These are phyloP conservation scores for Artibeus jamaicensis DNA, from an alignment of 2,797 vertebrate genomes.

Conservation along the genomic window DNA sequence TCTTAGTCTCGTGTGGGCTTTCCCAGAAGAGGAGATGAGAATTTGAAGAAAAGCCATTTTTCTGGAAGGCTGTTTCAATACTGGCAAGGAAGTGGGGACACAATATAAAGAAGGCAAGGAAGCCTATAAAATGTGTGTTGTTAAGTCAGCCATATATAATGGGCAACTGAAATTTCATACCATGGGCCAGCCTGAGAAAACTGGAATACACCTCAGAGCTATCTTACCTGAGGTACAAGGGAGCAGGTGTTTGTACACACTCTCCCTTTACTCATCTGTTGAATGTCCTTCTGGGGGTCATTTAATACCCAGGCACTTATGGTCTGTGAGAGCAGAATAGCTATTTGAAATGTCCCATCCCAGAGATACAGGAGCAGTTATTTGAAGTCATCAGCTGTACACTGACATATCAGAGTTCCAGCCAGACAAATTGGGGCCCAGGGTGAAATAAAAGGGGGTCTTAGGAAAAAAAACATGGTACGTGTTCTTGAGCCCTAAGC, in stretches of 20 bases:
- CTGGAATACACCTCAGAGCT: background rate
- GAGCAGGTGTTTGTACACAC: rapidly evolving
- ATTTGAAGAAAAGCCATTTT: background rate
- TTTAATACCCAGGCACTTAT: background rate
- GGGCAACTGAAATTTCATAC: background rate
- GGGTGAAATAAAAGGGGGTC: background rate
- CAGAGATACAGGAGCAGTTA: background rate
- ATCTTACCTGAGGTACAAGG: background rate
- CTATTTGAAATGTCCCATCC: background rate
- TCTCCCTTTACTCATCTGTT: background rate
- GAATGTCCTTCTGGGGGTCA: background rate
- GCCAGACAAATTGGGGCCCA: background rate
- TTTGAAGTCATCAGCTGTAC: background rate
- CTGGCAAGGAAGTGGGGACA: background rate
- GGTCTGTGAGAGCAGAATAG: background rate
- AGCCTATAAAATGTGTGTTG: background rate
- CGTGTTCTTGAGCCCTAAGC: background rate
- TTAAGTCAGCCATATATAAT: background rate
- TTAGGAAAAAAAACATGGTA: background rate
- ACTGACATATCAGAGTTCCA: background rate
- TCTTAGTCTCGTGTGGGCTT: background rate
- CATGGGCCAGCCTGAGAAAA: background rate
- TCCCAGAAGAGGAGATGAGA: background rate
- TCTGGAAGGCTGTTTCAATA: background rate
- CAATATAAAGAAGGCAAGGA: background rate